A percentile compares a stretch with the other conserved stretches of the same genome.
Conservation (phyloP, 2,888 invertebrate species). For the Hypomecis punctinalis region DNA sequence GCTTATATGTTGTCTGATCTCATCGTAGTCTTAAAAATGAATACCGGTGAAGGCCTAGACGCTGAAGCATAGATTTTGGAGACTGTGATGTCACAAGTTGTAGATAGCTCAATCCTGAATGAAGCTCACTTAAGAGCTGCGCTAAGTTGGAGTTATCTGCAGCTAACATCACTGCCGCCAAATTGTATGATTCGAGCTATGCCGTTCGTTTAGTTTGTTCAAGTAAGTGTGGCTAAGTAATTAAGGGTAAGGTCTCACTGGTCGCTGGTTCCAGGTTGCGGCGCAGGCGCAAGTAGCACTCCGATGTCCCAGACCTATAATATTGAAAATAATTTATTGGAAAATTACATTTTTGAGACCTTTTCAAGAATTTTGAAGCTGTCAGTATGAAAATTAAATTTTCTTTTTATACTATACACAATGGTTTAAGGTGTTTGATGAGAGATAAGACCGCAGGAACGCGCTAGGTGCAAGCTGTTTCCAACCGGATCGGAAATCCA, state of each 20-base stretch:
- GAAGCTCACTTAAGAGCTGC: background rate
- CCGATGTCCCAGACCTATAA: slow-evolving; percentile 91
- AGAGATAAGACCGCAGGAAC: too few species aligned
- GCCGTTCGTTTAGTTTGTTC: background rate
- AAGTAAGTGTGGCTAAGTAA: slow-evolving; percentile 10
- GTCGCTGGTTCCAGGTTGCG: slow-evolving; percentile 63
- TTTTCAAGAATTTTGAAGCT: too few species aligned
- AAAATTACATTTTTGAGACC: background rate
- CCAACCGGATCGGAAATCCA: too few species aligned
- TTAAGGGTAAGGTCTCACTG: slow-evolving; percentile 43
- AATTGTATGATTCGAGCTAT: too few species aligned
- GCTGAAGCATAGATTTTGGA: too few species aligned
- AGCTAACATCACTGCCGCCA: too few species aligned
- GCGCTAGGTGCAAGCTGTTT: too few species aligned
- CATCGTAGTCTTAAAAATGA: background rate
- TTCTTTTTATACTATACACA: too few species aligned
- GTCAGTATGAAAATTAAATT: too few species aligned
- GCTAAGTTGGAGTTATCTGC: too few species aligned
- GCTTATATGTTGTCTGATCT: background rate
- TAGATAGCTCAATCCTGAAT: background rate
- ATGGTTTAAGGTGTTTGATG: too few species aligned
- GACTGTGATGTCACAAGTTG: background rate
- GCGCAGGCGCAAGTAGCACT: slow-evolving; percentile 83
- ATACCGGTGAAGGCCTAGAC: background rate
- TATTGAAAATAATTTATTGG: background rate